Base-by-base conservation (phyloP, 1,140 invertebrate genomes). In the Acarapis woodi region DNA sequence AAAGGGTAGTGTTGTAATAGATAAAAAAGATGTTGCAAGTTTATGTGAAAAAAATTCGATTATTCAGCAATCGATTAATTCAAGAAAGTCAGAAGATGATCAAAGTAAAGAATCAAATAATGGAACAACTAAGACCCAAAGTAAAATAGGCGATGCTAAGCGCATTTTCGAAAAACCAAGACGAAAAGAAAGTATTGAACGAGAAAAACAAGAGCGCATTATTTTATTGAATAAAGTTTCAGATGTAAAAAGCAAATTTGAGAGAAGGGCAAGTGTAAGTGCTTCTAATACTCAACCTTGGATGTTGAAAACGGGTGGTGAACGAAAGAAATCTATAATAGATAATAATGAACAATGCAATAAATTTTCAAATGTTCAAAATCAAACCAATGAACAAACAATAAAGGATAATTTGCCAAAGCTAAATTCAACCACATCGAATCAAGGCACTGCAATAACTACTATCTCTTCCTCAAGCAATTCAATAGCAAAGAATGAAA, bases 201-300 rank as follows among this genome's bases (percentile, higher is more conserved):
- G 19, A 20, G 40, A 40, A 5, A 43, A 47, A 40, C 48, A 49
- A 30, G 36, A 46, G 20, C 29, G 42, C 12, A 44, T 51, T 12
- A 42, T 50, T 21, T 49, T 49, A 8, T 39, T 42, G 10, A 36
- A 50, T 15, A 49, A 47, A 40, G 48, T 52, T 3, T 51, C 47
- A 0, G 51, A 53, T 38, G 50, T 46, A 12, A 53, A 53, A 32
- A 44, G 40, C 26, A 39, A 33, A n/a, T 49, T 53, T 42, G 51
- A 53, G 37, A 21, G 38, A 22, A 6, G 38, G 9, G 18, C 26
- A 21, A 36, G 33, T 12, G 15, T 37, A 9, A 22, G 24, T 2
- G 18, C 16, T 14, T 19, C n/a, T n/a, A n/a, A n/a, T n/a, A n/a
- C n/a, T n/a, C n/a, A n/a, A 12, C 4, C 19, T 20, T 6, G 8